Base-by-base conservation (phyloP, 64 coral and sea anemone species). In the Anthopleura sola region DNA sequence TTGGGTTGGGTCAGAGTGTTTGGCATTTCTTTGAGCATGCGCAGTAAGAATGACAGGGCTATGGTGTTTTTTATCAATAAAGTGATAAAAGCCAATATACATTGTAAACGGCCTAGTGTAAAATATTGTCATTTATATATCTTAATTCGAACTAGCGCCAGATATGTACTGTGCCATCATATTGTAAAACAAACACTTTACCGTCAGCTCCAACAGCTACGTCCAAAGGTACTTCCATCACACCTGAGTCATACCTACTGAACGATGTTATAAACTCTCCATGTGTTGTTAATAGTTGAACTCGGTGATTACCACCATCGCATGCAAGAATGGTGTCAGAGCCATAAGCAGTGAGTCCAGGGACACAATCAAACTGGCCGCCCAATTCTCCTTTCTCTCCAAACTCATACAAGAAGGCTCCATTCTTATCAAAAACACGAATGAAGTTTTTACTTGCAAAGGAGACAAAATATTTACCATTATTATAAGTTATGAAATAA, bases 171-270 rank as follows among this genome's bases (percentile, higher is more conserved):
- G 14, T 36, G 14, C 75, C 75, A 40, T 77, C 75, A 37, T 2
- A 4, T 77, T 77, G 33, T 40, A 77, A 34, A 15, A 77, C 75
- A 77, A 77, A 77, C 33, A 77, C 75, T 77, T 77, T 77, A 36
- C 37, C 75, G 36, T 77, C 75, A 37, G 32, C 33, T 77, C 20
- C 37, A 77, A 77, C 37, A 36, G 75, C 75, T 37, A 77, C 19
- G 75, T 77, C 75, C 20, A 77, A 14, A 20, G 75, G 75, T 37
- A 0, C 75, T 37, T 40, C 36, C 33, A 77, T 77, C 37, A 3
- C 33, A n/a, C 10, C 33, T 34, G 31, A 34, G 13, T 33, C 28
- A 36, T 75, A 75, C 26, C 16, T 31, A 19, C 36, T 8, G n/a
- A 77, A 77, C 15, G 75, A 77, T 37, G 31, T 77, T 77, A 77